Base-by-base conservation (phyloP, 2,888 invertebrate species). In the Chironomus riparius region DNA sequence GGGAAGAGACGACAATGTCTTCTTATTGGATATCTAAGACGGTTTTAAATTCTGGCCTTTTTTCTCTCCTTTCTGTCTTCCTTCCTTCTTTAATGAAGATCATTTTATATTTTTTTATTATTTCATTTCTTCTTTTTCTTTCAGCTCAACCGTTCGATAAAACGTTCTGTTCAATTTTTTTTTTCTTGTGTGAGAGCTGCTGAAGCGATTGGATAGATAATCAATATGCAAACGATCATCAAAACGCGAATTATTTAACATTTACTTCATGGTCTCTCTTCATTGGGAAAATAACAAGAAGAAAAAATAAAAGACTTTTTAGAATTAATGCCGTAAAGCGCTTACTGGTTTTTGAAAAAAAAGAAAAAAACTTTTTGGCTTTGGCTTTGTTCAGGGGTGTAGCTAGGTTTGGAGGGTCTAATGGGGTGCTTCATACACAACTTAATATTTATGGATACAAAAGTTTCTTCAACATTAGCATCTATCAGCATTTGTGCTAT, bases 181-280 rank as follows among this genome's bases (percentile, higher is more conserved):
- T n/a, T n/a, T 56, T 18, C 7, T 2, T 56, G n/a, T 65, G 21
- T 65, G 65, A n/a, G 15, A 56, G 65, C 21, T 56, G 56, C 38
- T 56, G 24, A 65, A 65, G 22, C 65, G 24, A 24, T 13, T 38
- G 13, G 61, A n/a, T 38, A 38, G 72, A 72, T 72, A 56, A 72
- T 72, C 72, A 72, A 72, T 72, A 72, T 72, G 72, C 72, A 72
- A 72, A 72, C 72, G 72, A 72, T 38, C 56, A 72, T 62, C 28
- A 70, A 56, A 47, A 24, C 47, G 70, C 28, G 72, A 62, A 61
- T 62, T 72, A 62, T 72, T 72, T 72, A 72, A 62, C 72, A 72
- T 72, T 72, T 72, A 21, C 72, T 72, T 72, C 72, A 38, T 72
- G 72, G 62, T 62, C 47, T 72, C n/a, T n/a, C n/a, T n/a, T n/a